A percentile compares a stretch with the other conserved stretches of the same genome.
These are phyloP conservation scores for Montipora cactus DNA, from an alignment of 64 coral and sea anemone genomes.

Conservation along the genomic window DNA sequence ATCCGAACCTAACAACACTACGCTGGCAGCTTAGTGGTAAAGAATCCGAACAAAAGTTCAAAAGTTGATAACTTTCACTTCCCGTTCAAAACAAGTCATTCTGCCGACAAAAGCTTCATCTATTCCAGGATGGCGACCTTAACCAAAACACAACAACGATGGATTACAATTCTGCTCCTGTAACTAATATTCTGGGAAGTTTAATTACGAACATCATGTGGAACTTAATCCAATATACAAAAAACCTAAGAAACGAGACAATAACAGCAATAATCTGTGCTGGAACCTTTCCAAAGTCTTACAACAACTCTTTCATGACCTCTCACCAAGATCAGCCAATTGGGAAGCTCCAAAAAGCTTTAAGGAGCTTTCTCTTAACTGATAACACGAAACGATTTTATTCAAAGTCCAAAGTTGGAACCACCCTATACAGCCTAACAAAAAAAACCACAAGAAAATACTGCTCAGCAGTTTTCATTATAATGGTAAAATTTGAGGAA, in stretches of 20 bases:
- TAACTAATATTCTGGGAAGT: too few relatives aligned
- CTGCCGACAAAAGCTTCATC: too few relatives aligned
- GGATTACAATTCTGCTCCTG: too few relatives aligned
- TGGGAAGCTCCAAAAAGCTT: not conserved
- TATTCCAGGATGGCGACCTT: too few relatives aligned
- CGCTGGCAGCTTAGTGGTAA: too few relatives aligned
- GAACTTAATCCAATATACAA: conserved; percentile 5
- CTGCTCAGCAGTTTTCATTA: not conserved
- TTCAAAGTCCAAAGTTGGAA: not conserved
- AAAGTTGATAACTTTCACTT: too few relatives aligned
- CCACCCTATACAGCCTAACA: not conserved
- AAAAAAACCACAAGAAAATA: not conserved
- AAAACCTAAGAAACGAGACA: not conserved
- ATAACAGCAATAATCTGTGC: not conserved
- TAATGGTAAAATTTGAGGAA: not conserved
- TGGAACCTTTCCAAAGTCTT: conserved; percentile 7
- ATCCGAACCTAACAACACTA: too few relatives aligned
- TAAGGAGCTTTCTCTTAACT: not conserved
- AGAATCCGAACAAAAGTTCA: too few relatives aligned
- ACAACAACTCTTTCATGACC: not conserved
- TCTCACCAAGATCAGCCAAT: not conserved
- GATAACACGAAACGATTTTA: not conserved
- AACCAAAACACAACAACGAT: too few relatives aligned
- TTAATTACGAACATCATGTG: not conserved
- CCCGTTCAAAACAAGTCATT: too few relatives aligned